Base-by-base conservation (phyloP, 2,797 vertebrate genomes). In the Agapornis canus region DNA sequence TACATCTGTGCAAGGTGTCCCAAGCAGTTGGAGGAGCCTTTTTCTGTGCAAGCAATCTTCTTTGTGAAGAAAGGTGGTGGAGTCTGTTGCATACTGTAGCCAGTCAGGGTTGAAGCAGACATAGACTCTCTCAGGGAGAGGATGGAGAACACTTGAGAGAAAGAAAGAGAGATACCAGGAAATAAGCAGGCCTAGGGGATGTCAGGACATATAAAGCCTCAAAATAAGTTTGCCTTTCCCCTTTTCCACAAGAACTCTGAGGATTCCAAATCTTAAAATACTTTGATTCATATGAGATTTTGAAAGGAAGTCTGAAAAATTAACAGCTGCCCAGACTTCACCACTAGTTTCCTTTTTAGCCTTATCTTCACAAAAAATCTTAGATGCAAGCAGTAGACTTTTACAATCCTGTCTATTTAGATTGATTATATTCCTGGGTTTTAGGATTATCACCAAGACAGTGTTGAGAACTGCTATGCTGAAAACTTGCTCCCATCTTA, bases 101-200 rank as follows among this genome's bases (percentile, higher is more conserved):
- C 75, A 96, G 91, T 77, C 95, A 61, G 80, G 76, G 63, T 82
- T 93, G 94, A 91, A 89, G 90, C 85, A 97, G 92, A 94, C 80
- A 96, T 57, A 95, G 94, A 83, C 90, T 96, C 84, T 96, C 82
- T 96, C 96, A 97, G 85, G 78, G 92, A 94, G 92, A 96, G 95
- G 93, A 82, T 96, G 96, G 85, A 93, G 90, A 93, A 84, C 97
- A 95, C 95, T 97, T 97, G 80, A 97, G 96, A 97, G 92, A 97
- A 91, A 96, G 82, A 96, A 77, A 97, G 80, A 96, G 95, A 97
- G 85, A 96, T n/a, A 96, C 93, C 95, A 95, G 91, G 96, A 94
- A 90, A 96, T 96, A 95, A 95, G 93, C 75, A 95, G 91, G 78
- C 94, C 89, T 88, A 94, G 72, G 89, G 93, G 89, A 90, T 64